A percentile compares a stretch with the other conserved stretches of the same genome.
Conservation (phyloP, 2,113 vertebrate genomes). For the Vireo altiloquus region DNA sequence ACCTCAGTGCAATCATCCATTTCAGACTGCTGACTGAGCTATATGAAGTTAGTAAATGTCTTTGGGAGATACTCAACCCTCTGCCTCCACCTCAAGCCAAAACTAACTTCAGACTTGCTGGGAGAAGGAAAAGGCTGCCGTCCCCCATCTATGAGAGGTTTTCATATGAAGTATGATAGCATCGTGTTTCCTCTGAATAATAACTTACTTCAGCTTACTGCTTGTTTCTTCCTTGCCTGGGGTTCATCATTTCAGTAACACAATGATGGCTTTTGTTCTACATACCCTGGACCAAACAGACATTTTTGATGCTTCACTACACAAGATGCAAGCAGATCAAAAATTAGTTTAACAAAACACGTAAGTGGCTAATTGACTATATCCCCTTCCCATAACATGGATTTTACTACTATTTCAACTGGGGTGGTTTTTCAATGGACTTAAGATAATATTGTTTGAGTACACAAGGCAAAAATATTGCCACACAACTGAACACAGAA, state of each 20-base stretch:
- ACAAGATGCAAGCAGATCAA: not conserved
- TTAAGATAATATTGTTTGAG: not conserved
- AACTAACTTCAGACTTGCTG: conserved; percentile 44
- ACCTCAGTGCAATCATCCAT: not conserved
- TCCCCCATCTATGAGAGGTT: not conserved
- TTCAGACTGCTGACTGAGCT: conserved; percentile 36
- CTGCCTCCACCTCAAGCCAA: conserved; percentile 35
- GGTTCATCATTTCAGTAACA: not conserved
- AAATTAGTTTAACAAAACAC: not conserved
- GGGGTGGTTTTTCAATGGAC: not conserved
- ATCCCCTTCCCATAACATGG: not conserved
- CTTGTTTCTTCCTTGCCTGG: not conserved
- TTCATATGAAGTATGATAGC: conserved; percentile 38
- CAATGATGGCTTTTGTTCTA: not conserved
- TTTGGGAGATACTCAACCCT: conserved; percentile 38
- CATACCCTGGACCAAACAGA: not conserved
- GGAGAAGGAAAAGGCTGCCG: not conserved
- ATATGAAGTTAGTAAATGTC: not conserved
- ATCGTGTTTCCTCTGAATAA: not conserved
- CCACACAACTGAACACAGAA: not conserved
- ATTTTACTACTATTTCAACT: not conserved
- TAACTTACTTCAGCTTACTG: not conserved
- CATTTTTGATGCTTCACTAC: not conserved
- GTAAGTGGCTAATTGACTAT: not conserved
- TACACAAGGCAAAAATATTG: not conserved